Evolutionary conservation across 2,113 vertebrate genomes (phyloP), one percentile per base, ranked within the genome.

Genomic region (Eupsittula cactorum): DNA sequence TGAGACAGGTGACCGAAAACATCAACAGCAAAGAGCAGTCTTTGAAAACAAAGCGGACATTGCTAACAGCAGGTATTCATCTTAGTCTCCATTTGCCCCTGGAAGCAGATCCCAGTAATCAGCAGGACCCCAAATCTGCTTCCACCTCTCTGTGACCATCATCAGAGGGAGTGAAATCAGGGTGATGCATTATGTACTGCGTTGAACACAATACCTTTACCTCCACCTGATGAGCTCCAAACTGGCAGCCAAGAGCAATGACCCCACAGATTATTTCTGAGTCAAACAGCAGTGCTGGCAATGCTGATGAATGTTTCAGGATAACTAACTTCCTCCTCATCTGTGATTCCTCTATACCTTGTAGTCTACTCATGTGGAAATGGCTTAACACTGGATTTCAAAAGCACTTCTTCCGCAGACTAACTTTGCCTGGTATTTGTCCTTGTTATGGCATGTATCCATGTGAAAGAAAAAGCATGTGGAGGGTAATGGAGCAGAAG

Each of bases 401-500:
- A 23, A 68, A 68, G 68, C 8, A 1, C 16, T 93, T 74, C 92
- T 83, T 63, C 42, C 0, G 0, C 59, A 73, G 93, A 44, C 49
- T 57, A 52, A 16, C 47, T 95, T 86, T 69, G 64, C 62, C 31
- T 52, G 75, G 57, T 94, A 41, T 86, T 84, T 86, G 78, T 64
- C 82, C 12, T 1, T 47, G 15, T 78, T 78, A 13, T 25, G 49
- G 60, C 82, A 81, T 6, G 52, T 82, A 79, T 41, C 88, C 88
- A 81, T 39, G 53, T 83, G 90, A 96, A 92, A 86, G 70, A 83
- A 94, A 79, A 89, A 82, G 63, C 57, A 1, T 87, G 95, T 92
- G 82, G 80, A 77, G 63, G 81, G 96, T 95, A 97, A 97, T 91
- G 85, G 69, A 94, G 92, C 60, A 86, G 94, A 97, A 95, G 73